A percentile compares a stretch with the other conserved stretches of the same genome.
These are phyloP conservation scores for Patella ulyssiponensis DNA, from an alignment of 2,888 invertebrate species.

Conservation along the genomic window DNA sequence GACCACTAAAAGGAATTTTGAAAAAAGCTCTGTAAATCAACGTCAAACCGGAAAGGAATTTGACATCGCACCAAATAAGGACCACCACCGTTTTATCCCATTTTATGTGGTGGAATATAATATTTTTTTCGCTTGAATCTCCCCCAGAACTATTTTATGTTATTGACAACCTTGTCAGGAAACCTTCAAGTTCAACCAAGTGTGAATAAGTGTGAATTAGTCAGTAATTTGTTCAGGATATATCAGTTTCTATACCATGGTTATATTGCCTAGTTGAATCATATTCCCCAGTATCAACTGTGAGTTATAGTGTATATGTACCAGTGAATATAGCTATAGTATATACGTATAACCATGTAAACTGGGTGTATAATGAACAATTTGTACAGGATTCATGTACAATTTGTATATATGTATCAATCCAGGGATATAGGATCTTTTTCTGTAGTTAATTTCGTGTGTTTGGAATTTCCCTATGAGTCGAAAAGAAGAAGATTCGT, in stretches of 20 bases:
- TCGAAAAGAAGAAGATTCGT: slow-evolving; percentile 36
- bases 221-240: no score
- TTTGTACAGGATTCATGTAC: slow-evolving; percentile 6
- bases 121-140: slow-evolving; percentile 4
- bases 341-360: no score
- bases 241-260: no score
- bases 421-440: slow-evolving; percentile 21
- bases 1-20: slow-evolving; percentile 20
- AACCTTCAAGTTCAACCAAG: background rate
- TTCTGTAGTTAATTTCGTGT: slow-evolving; percentile 24
- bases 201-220: no score
- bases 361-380: background rate
- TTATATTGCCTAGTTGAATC: no score
- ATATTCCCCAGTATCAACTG: no score
- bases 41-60: background rate
- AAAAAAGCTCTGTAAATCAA: slow-evolving; percentile 15
- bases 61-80: background rate
- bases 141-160: background rate
- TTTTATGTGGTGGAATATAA: background rate
- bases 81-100: background rate
- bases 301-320: no score
- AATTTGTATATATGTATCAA: slow-evolving; percentile 33
- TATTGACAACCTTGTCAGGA: background rate
- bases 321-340: no score
- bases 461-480: slow-evolving; percentile 41